Base-by-base conservation (phyloP, 2,888 invertebrate species). In the Lasioglossum malachurum region DNA sequence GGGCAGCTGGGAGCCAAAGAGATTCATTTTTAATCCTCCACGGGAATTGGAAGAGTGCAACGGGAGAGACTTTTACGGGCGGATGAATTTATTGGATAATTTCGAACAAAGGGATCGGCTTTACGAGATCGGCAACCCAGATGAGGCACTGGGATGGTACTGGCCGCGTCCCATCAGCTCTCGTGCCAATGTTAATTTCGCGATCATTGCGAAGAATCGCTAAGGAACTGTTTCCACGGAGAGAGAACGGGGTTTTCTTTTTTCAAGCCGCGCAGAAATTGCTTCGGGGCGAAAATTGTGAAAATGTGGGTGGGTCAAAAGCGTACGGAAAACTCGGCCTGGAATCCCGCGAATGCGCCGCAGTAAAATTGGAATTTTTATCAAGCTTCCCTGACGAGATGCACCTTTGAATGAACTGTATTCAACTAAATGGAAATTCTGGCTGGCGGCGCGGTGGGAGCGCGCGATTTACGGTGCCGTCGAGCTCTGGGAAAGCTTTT, bases 301-400 rank as follows among this genome's bases (percentile, higher is more conserved):
- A 23, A 69, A 69, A 38, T 0, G 12, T 19, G 23, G 69, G 23
- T 4, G 12, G 12, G 69, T 38, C 4, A 38, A 38, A 38, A 69
- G 69, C 23, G 35, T 53, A 46, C 31, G 49, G 35, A 49, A 49
- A 74, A 67, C 27, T 57, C 23, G 35, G 1, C 7, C 8, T 23
- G 4, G 49, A 75, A 44, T 53, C 41, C 38, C 8, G 64, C 49
- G 19, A 38, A 75, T 41, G 69, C 38, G 77, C 23, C 38, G 38
- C 69, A 38, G 69, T 14, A n/a, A 53, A 53, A 73, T 78, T 64
- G 82, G 69, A 60, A 78, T 82, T 78, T 60, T 82, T 78, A 78
- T 73, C 78, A 31, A 49, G 81, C 77, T 71, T 31, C 53, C 16
- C 31, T 4, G 41, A 57, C 35, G 35, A 7, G 69, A 76, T 35